Evolutionary conservation across 2,797 vertebrate genomes (phyloP), one percentile per base, ranked within the genome.

Genomic region (Otolemur crassicaudatus): DNA sequence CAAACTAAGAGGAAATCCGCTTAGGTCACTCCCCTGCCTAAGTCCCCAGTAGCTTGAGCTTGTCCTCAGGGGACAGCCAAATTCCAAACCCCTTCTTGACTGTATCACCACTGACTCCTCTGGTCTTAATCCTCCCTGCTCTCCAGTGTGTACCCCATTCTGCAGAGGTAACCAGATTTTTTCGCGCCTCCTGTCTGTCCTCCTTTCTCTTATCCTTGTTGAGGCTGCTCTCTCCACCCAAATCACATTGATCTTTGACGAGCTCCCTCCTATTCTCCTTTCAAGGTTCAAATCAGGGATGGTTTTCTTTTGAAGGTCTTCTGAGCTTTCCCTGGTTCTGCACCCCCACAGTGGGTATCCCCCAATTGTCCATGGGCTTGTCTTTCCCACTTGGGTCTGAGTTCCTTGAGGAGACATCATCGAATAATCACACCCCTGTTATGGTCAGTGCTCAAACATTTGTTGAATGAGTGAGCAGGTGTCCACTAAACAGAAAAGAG

Each of bases 391-490:
- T 84, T 53, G 46, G 53, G 29, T 70, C 43, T 19, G 75, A 29
- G 34, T 65, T 72, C 77, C 77, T 70, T 79, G 83, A 63, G 69
- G 77, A 80, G 5, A n/a, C 6, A 11, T n/a, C 31, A 27, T 2
- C 31, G 76, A 31, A 23, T 37, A 58, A 72, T 20, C 25, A 34
- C 29, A 34, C n/a, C 23, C 88, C n/a, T 69, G 29, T 67, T 40
- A 29, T 31, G 46, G 46, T n/a, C 82, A 86, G 73, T 43, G 60
- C 72, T 61, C 60, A 73, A 37, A 81, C 29, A 73, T 91, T 87
- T 96, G 63, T 77, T 49, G 65, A 69, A 81, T 29, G 82, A 94
- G 88, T 29, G 67, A 88, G 58, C 49, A 87, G 61, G 58, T 92
- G 14, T 60, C 60, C 12, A 34, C 72, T 6, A 40, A 89, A 34